Base-by-base conservation (phyloP, 2,797 vertebrate species). In the Synanceia verrucosa region DNA sequence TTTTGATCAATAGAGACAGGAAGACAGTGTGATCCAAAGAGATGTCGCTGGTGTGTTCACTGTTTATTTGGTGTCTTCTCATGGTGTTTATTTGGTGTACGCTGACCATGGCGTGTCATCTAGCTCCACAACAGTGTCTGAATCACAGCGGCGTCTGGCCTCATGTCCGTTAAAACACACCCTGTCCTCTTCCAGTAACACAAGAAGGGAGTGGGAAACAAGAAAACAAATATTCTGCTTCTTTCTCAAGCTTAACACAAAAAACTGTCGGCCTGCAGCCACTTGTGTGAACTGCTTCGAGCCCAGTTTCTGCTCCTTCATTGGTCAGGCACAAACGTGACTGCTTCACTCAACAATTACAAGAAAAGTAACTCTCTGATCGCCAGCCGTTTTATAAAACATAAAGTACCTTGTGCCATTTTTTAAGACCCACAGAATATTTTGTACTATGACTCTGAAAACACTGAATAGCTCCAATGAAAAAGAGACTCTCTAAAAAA, bases 141-240 rank as follows among this genome's bases (percentile, higher is more conserved):
- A 86, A 52, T 82, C 82, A 78, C 48, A 33, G 63, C 16, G 12
- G 58, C 55, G 73, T 73, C 61, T 69, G 78, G 55, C 50, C 19
- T 24, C 28, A 18, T 0, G 44, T 44, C 39, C n/a, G 16, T 31
- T 24, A 34, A 81, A 72, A 58, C 68, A 73, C 21, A 36, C 37
- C 65, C 55, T 50, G 28, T 44, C 50, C 51, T 44, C 67, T 80
- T 81, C 79, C 82, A 80, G 76, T 68, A 85, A 78, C 46, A 65
- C 34, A 46, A 46, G 46, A 24, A 51, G 29, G 19, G 44, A 9
- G 9, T 7, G 13, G 21, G 24, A 39, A 1, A 19, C 2, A 1
- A 21, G 12, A 44, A 65, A 51, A 78, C 31, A 70, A 82, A 75
- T 2, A 47, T 3, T 4, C 52, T 11, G 14, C 46, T 14, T 67